Conservation (phyloP, 2,797 vertebrate species). For the Cryptoprocta ferox region DNA sequence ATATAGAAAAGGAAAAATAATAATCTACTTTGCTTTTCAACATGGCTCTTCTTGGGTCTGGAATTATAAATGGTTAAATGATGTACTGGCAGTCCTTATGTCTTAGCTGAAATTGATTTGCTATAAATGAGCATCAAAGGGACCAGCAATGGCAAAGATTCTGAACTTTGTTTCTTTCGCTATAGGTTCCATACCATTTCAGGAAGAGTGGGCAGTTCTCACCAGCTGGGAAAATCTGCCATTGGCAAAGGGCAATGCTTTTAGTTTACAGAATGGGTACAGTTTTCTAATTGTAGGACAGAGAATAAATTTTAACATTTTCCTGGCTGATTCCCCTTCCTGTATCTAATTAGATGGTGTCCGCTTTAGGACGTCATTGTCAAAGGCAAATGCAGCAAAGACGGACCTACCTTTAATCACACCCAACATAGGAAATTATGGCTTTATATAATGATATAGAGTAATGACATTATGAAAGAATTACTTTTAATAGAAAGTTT, state of each 20-base stretch:
- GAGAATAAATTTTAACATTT: background rate
- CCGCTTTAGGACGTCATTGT: background rate
- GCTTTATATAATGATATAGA: background rate
- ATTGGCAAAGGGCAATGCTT: background rate
- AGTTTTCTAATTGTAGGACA: background rate
- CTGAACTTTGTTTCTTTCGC: background rate
- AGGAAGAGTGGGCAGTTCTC: background rate
- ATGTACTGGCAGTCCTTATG: background rate
- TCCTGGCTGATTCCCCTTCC: background rate
- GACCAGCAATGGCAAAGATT: background rate
- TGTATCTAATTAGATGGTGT: background rate
- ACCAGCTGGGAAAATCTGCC: background rate
- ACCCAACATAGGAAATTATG: background rate
- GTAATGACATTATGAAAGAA: background rate
- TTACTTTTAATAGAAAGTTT: constrained; percentile 19
- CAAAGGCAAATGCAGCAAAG: background rate
- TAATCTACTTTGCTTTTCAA: background rate
- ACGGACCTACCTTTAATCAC: background rate
- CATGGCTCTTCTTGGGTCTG: background rate
- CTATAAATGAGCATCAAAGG: background rate
- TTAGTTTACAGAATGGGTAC: background rate
- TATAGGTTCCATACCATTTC: background rate
- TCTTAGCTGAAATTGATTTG: background rate
- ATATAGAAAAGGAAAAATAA: background rate
- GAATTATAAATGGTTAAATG: background rate